A percentile compares a stretch with the other conserved stretches of the same genome.
These are phyloP conservation scores for Drosophila quasianomalipes DNA, from an alignment of 2,888 invertebrate genomes.

Conservation along the genomic window DNA sequence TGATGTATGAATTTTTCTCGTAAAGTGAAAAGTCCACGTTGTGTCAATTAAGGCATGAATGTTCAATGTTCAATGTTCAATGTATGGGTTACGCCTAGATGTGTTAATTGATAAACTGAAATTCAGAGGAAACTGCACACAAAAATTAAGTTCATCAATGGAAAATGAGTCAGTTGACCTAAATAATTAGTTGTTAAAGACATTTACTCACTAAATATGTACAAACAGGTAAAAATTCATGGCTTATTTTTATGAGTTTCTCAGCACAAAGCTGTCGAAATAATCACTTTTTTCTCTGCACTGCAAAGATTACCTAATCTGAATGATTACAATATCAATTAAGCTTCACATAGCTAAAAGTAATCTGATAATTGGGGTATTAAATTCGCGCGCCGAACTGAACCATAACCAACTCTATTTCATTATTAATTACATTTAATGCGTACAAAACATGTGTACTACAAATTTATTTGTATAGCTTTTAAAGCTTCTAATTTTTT, in stretches of 20 bases:
- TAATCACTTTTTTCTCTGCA: background rate
- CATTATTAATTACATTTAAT: background rate
- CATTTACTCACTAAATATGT: no score
- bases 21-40: background rate
- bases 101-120: conserved; percentile 8
- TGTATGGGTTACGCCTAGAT: background rate
- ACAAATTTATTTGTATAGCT: background rate
- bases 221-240: no score
- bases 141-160: conserved; percentile 13
- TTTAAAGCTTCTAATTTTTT: background rate
- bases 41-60: conserved; percentile 16
- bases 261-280: background rate
- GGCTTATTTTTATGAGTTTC: no score
- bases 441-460: background rate
- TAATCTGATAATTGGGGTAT: background rate
- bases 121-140: conserved; percentile 18
- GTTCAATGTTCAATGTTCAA: conserved; percentile 6
- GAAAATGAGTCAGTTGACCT: conserved; percentile 22
- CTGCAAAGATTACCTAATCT: background rate
- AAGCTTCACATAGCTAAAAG: background rate
- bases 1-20: background rate
- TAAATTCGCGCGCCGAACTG: background rate
- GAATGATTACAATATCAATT: background rate
- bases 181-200: background rate
- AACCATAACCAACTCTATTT: background rate